Evolutionary conservation across 92 coral and sea anemone species (phyloP), one percentile per base, ranked within the genome.

Genomic region (Blastomussa wellsi): DNA sequence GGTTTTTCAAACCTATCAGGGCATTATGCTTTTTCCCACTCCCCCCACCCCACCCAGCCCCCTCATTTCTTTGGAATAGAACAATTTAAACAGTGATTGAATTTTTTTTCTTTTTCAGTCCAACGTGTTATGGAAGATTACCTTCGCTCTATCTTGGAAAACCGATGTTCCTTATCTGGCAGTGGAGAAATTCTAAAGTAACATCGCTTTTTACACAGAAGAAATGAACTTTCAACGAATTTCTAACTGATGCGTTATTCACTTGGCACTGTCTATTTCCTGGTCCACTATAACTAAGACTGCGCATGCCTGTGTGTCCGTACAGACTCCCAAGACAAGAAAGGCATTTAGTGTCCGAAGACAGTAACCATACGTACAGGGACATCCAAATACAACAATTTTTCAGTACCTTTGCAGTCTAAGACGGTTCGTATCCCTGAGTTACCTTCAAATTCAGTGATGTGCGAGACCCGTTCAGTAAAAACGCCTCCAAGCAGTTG

Each of bases 111-210:
- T 69, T 81, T 92, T 92, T 70, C 84, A 96, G 98, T 96, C 36
- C 97, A 96, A 79, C 87, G 94, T 35, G 92, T 96, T 0, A 89
- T 96, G 33, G 98, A 96, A 86, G 98, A 96, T 52, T 96, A 96
- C 83, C 87, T 96, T 67, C 91, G 92, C 72, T 86, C 94, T 0
- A 89, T 96, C 72, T 85, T 96, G 49, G 94, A 90, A 71, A 92
- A 82, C 78, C 80, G 28, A 70, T 20, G 47, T 37, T 29, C 75
- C 75, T 52, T 22, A 32, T 38, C 70, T 78, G 60, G 67, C 80
- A 12, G 28, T 35, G 66, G 47, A 76, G 66, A 29, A 47, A 31
- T n/a, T 49, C 16, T 32, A 31, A 33, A 51, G 80, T 33, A 31
- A 76, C n/a, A 0, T 10, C 22, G 28, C 36, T 28, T 51, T 36